These are phyloP conservation scores for Ethmia dodecea DNA, from an alignment of 2,888 invertebrate species.

Conservation along the genomic window DNA sequence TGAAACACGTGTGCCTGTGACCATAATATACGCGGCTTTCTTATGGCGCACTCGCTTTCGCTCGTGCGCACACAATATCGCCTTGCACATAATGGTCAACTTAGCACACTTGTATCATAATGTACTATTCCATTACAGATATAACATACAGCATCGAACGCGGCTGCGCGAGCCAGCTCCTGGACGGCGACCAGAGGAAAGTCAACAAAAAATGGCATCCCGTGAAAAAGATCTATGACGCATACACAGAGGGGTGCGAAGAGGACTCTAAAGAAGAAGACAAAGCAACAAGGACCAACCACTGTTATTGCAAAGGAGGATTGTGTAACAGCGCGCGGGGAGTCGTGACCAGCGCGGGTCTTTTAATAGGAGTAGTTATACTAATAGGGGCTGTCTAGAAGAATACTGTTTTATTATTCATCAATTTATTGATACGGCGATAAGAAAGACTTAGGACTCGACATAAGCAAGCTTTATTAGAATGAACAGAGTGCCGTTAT, in stretches of 20 bases:
- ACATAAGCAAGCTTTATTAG: too few species aligned
- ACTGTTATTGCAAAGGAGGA: constrained; percentile 86
- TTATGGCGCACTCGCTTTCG: too few species aligned
- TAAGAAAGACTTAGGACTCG: too few species aligned
- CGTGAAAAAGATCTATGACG: constrained; percentile 80
- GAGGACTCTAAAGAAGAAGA: constrained; percentile 75
- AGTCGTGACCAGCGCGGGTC: not conserved
- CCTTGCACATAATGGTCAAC: too few species aligned
- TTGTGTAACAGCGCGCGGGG: constrained; percentile 79
- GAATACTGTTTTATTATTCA: not conserved
- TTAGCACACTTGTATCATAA: too few species aligned
- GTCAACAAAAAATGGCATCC: constrained; percentile 76
- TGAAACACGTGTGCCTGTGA: too few species aligned
- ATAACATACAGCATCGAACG: constrained; percentile 50
- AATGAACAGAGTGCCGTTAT: too few species aligned
- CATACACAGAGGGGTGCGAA: constrained; percentile 82
- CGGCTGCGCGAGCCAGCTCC: constrained; percentile 85
- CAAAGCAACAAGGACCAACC: constrained; percentile 74
- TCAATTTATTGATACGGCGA: too few species aligned
- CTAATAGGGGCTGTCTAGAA: not conserved
- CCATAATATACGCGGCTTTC: too few species aligned
- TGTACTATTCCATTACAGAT: constrained; percentile 29
- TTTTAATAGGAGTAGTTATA: not conserved
- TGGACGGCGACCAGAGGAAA: constrained; percentile 76
- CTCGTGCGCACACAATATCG: too few species aligned